phyloP scores from a whole-genome alignment of 2,888 invertebrate genomes.

The Eueremaeus valkanovi region DNA sequence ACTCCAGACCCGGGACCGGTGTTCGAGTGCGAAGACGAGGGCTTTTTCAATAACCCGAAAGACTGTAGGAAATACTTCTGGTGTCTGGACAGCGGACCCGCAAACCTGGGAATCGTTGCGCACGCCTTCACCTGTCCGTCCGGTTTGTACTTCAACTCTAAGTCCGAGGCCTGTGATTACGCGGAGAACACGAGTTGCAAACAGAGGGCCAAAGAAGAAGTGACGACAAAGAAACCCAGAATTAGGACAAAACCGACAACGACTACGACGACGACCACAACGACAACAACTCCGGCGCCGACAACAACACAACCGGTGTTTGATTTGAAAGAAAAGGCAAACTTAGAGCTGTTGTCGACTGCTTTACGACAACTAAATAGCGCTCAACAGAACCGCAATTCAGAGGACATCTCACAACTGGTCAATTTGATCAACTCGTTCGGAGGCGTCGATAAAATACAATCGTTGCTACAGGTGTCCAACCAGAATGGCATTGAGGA shows the following conservation, averaged over 20 bases:
- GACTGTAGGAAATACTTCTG: slow-evolving; percentile 94
- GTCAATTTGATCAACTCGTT: slow-evolving; percentile 48
- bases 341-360: slow-evolving; percentile 8
- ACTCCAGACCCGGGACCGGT: slow-evolving; percentile 83
- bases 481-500: slow-evolving; percentile 22
- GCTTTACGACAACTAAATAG: slow-evolving; percentile 36
- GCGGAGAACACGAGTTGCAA: slow-evolving; percentile 67
- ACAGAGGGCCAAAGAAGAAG: slow-evolving; percentile 31
- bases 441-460: slow-evolving; percentile 50
- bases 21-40: slow-evolving; percentile 87
- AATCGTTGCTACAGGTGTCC: slow-evolving; percentile 45
- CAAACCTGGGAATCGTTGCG: slow-evolving; percentile 81
- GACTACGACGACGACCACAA: slow-evolving; percentile 40
- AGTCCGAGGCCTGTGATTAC: slow-evolving; percentile 87
- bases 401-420: slow-evolving; percentile 46
- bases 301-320: slow-evolving; percentile 40
- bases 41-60: slow-evolving; percentile 83
- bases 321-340: neutral
- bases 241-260: slow-evolving; percentile 32
- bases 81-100: slow-evolving; percentile 73
- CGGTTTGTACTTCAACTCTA: slow-evolving; percentile 83
- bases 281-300: slow-evolving; percentile 45
- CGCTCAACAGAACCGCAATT: slow-evolving; percentile 37
- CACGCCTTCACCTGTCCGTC: slow-evolving; percentile 91
- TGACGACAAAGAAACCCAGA: slow-evolving; percentile 32